Conservation (phyloP, 2,888 invertebrate species). For the Nomada goodeniana region DNA sequence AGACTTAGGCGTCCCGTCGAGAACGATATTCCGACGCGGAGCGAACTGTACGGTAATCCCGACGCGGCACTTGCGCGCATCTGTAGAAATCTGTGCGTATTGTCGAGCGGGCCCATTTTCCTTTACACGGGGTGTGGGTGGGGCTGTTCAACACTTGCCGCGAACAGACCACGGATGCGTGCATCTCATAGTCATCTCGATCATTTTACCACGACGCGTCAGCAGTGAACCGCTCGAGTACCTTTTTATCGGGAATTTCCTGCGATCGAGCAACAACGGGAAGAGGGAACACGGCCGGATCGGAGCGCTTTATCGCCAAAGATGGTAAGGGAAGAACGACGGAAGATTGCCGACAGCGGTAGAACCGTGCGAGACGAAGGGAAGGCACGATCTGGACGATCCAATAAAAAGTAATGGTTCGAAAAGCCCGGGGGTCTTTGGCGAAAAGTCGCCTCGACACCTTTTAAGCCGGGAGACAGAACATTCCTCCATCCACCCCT, state of each 20-base stretch:
- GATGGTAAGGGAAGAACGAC: constrained; percentile 27
- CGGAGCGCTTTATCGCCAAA: constrained; percentile 23
- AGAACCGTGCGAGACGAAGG: constrained; percentile 34
- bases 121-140: neutral
- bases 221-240: constrained; percentile 61
- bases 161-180: neutral
- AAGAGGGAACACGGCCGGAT: constrained; percentile 30
- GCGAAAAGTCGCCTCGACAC: constrained; percentile 80
- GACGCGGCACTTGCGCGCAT: neutral
- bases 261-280: constrained; percentile 59
- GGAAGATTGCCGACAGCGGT: constrained; percentile 44
- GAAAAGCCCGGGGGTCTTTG: constrained; percentile 74
- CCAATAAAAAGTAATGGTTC: constrained; percentile 77
- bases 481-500: constrained; percentile 63
- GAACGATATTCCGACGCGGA: neutral
- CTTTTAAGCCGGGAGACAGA: constrained; percentile 77
- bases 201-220: constrained; percentile 55
- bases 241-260: constrained; percentile 61
- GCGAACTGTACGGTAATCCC: constrained; percentile 26
- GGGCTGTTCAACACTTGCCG: constrained; percentile 11
- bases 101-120: neutral
- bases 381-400: constrained; percentile 67
- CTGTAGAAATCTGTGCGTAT: neutral
- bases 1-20: neutral
- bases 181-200: constrained; percentile 61